Conservation (phyloP, 2,113 vertebrate species). For the Corythornis cristatus region DNA sequence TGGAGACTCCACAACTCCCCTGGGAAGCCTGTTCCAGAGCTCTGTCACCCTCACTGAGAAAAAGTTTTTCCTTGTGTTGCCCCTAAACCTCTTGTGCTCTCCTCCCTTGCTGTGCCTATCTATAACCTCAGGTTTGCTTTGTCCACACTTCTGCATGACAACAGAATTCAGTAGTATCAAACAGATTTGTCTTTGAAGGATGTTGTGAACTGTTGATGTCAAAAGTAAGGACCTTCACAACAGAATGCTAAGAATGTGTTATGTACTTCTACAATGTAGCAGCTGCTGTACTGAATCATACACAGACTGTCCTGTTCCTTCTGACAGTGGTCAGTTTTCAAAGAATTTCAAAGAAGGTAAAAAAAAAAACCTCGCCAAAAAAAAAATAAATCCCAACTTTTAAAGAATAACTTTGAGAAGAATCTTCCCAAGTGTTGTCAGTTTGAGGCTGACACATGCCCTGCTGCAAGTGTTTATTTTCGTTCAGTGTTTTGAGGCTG, state of each 20-base stretch:
- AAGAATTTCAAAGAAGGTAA: not conserved
- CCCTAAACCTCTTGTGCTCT: no score
- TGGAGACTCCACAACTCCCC: no score
- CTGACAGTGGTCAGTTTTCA: not conserved
- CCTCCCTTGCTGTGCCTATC: not conserved
- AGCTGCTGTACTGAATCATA: not conserved
- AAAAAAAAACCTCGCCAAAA: not conserved
- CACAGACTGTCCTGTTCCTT: not conserved
- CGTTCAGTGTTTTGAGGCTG: not conserved
- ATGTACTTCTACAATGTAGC: not conserved
- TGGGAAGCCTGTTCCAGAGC: no score
- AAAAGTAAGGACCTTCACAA: not conserved
- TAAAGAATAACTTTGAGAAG: not conserved
- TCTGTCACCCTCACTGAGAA: no score
- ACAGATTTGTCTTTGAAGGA: not conserved
- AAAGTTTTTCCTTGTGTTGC: no score
- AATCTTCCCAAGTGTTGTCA: not conserved
- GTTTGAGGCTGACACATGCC: not conserved
- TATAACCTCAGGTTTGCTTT: not conserved
- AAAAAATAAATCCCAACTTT: not conserved
- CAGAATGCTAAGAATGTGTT: not conserved
- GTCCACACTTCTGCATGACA: not conserved
- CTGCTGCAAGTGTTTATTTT: slow-evolving; percentile 23
- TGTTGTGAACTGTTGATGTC: not conserved
- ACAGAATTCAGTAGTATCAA: not conserved